These are phyloP conservation scores for Halesus radiatus DNA, from an alignment of 1,140 invertebrate genomes.

Conservation along the genomic window DNA sequence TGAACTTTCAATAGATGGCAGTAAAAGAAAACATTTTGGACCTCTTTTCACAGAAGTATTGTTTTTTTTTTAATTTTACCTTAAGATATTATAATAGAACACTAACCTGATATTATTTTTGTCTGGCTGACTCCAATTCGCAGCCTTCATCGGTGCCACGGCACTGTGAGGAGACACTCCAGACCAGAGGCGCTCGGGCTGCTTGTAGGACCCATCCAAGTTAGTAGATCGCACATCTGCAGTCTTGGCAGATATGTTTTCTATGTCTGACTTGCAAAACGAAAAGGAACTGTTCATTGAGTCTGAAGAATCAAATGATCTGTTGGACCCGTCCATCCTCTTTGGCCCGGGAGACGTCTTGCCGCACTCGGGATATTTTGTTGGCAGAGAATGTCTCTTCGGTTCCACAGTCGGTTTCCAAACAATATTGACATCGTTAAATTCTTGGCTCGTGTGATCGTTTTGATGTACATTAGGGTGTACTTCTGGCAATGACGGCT, in stretches of 20 bases:
- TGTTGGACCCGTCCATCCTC: slow-evolving; percentile 6
- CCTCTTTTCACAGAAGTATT: too few species aligned
- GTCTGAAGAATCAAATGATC: slow-evolving; percentile 16
- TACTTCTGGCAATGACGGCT: background rate
- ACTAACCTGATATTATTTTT: background rate
- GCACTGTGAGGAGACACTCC: background rate
- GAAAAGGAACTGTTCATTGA: background rate
- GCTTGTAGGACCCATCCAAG: background rate
- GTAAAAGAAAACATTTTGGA: too few species aligned
- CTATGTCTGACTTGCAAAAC: slow-evolving; percentile 12
- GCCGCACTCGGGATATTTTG: slow-evolving; percentile 16
- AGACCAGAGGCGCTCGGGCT: background rate
- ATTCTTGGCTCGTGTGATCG: background rate
- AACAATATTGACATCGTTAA: background rate
- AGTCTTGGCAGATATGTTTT: slow-evolving; percentile 2
- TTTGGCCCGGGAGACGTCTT: background rate
- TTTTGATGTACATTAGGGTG: background rate
- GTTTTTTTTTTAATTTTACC: too few species aligned
- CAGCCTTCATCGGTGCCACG: background rate
- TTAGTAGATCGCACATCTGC: slow-evolving; percentile 9
- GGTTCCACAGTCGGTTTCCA: slow-evolving; percentile 7
- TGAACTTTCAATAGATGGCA: background rate
- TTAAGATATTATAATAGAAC: too few species aligned
- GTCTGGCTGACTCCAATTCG: slow-evolving; percentile 2
- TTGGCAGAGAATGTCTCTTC: slow-evolving; percentile 5